Base-by-base conservation (phyloP, 2,888 invertebrate genomes). In the Nomada ruficornis region DNA sequence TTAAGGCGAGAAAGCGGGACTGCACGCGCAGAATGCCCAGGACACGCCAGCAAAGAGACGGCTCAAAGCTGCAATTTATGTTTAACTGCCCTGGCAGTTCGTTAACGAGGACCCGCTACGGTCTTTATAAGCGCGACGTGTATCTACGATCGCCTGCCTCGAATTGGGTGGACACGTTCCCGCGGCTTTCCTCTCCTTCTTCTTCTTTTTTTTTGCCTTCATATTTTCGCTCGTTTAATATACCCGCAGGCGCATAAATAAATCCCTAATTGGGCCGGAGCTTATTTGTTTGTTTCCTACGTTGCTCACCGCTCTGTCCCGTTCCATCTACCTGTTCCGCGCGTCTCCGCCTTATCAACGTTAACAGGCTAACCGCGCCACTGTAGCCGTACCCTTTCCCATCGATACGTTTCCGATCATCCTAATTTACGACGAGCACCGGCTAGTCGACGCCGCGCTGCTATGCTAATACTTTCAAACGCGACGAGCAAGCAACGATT, bases 161-260 rank as follows among this genome's bases (percentile, higher is more conserved):
- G 82, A 87, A 89, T 89, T 85, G 79, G 88, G 86, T 84, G 87
- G 89, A 89, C 89, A 84, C 88, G 86, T 88, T 83, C 77, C 69
- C 83, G 85, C 83, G 77, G 68, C 80, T 78, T 84, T 84, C 57
- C 67, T 80, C 72, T 79, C 69, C 55, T 29, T 20, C 50, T 15
- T 54, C 7, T 15, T 47, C 29, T 23, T 36, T 79, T 83, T 82
- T 85, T 87, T 87, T 83, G 70, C 82, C 86, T 86, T 86, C 87
- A 85, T 89, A 89, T 90, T 89, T 91, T 86, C 84, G 83, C 86
- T 80, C 88, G 85, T 88, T 89, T 91, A 90, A 89, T 87, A 87
- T 85, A 83, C 82, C 80, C 75, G 72, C 78, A 76, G 82, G 63
- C 77, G 77, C 86, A 88, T 90, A 91, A 90, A 90, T 89, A 89